Base-by-base conservation (phyloP, 2,888 invertebrate species). In the Acanthosepion esculentum region DNA sequence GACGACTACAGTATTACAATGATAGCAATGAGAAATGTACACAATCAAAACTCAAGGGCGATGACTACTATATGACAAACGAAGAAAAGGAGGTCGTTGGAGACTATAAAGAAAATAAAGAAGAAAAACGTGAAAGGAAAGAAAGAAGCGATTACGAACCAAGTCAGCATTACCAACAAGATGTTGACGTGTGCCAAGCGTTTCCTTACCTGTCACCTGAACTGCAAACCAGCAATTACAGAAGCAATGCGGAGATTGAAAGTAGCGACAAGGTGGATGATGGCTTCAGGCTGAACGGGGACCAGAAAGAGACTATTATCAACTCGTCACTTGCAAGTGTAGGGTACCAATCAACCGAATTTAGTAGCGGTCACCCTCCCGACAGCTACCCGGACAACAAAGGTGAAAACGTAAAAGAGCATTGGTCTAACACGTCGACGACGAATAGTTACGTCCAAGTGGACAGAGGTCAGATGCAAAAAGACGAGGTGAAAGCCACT, bases 321-420 rank as follows among this genome's bases (percentile, higher is more conserved):
- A 78, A 78, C 78, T 78, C 78, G 78, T 78, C 78, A 78, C 5
- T 59, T 59, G 23, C 23, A 23, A 23, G 59, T 59, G 6, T 78
- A 78, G 78, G 78, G 78, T 78, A 78, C 33, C 78, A 78, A 78
- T 78, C 78, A 78, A 78, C 78, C 78, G 78, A 78, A 33, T 78
- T 78, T 78, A 78, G 20, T 33, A 78, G 78, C 78, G 78, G n/a
- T 15, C 33, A 78, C 78, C n/a, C n/a, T 4, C 78, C 78, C 15
- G 5, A 78, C 78, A 78, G n/a, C 78, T 78, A n/a, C 78, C 78
- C 78, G 78, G 78, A 33, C n/a, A n/a, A 78, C n/a, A n/a, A 18
- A 78, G n/a, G n/a, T 33, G 15, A n/a, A n/a, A 78, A 78, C 78
- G 78, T 15, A 33, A n/a, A 33, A 78, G 78, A 78, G 20, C 78